Percentiles rank a stretch among this genome's conserved stretches.
These are phyloP conservation scores for Nycticryphes semicollaris DNA, from an alignment of 2,113 vertebrate species.

Conservation along the genomic window DNA sequence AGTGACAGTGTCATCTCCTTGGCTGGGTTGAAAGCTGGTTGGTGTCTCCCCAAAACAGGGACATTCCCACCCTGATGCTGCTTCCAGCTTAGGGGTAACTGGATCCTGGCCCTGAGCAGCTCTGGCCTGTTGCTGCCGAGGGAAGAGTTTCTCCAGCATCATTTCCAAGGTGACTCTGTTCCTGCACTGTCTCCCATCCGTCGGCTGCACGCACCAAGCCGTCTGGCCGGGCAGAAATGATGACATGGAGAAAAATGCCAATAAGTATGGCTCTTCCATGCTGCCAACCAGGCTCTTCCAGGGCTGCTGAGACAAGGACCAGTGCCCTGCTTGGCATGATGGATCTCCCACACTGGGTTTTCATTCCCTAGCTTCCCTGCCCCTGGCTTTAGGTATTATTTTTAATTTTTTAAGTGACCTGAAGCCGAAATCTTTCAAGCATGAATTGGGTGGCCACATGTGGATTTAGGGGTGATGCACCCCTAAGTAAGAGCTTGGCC, in stretches of 20 bases:
- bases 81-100: rapidly evolving
- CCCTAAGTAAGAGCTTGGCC: neutral
- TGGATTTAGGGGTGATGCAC: neutral
- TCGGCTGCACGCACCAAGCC: neutral
- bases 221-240: rapidly evolving
- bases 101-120: neutral
- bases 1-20: neutral
- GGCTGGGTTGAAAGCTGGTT: neutral
- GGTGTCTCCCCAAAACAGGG: neutral
- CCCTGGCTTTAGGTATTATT: neutral
- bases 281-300: neutral
- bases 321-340: rapidly evolving
- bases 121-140: neutral
- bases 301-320: neutral
- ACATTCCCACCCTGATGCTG: neutral
- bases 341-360: rapidly evolving
- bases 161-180: neutral
- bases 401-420: neutral
- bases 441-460: rapidly evolving
- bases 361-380: neutral
- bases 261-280: neutral
- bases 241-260: neutral
- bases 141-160: neutral
- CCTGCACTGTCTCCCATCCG: neutral
- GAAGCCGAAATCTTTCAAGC: neutral